Conservation (phyloP, 37 sponge, comb jelly and placozoan genomes). For the Oopsacas minuta region DNA sequence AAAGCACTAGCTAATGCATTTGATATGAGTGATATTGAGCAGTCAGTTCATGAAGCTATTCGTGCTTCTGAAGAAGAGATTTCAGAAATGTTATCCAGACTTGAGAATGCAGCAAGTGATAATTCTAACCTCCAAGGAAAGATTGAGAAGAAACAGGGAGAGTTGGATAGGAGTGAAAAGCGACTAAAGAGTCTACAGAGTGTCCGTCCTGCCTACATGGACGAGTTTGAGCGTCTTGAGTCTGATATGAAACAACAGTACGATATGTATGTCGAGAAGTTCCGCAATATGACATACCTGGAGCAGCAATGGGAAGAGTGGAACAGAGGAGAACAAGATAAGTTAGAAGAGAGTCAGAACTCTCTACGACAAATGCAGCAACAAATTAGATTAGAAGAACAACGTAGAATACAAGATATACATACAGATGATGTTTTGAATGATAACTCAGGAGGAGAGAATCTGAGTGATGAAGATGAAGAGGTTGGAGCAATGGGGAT, state of each 20-base stretch:
- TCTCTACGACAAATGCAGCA: constrained; percentile 58
- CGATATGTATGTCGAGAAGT: constrained; percentile 75
- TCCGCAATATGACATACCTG: constrained; percentile 70
- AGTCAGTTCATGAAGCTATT: constrained; percentile 47
- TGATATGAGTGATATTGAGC: constrained; percentile 75
- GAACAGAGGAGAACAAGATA: constrained; percentile 58
- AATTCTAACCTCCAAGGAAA: constrained; percentile 78
- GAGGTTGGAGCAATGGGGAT: neutral
- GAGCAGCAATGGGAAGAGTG: constrained; percentile 77
- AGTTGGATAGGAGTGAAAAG: constrained; percentile 85
- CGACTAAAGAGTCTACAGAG: constrained; percentile 70
- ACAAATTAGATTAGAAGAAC: constrained; percentile 66
- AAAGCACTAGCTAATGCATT: constrained; percentile 52
- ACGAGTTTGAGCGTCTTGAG: constrained; percentile 89
- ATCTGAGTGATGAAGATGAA: neutral
- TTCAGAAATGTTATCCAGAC: constrained; percentile 41
- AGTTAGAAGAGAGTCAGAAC: constrained; percentile 61
- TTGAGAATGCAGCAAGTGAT: constrained; percentile 82
- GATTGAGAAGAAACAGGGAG: constrained; percentile 89
- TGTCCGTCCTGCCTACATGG: constrained; percentile 97
- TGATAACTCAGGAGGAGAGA: neutral
- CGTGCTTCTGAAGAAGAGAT: constrained; percentile 39
- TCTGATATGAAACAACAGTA: constrained; percentile 70
- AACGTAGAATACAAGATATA: constrained; percentile 47
- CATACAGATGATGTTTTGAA: neutral